Percentiles rank a stretch among this genome's conserved stretches.
phyloP scores from a whole-genome alignment of 2,888 invertebrate genomes.

The Epiblema foenella region DNA sequence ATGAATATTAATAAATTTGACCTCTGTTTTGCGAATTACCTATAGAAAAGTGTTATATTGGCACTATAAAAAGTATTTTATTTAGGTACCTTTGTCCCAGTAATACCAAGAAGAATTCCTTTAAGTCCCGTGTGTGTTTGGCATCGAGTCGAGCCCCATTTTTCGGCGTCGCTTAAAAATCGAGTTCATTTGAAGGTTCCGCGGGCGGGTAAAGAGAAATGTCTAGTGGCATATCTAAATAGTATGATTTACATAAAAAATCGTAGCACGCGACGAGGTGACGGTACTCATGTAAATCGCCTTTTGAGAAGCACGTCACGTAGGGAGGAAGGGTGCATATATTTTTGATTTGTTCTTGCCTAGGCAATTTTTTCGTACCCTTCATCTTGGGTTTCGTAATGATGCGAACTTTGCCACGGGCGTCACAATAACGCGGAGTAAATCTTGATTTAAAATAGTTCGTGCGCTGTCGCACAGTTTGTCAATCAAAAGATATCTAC shows the following conservation, averaged over 20 bases:
- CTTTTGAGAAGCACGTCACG: slow-evolving; percentile 77
- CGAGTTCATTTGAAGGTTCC: slow-evolving; percentile 62
- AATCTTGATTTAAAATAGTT: slow-evolving; percentile 43
- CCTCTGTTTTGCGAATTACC: background rate
- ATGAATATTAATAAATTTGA: too few relatives aligned
- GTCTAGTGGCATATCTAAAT: slow-evolving; percentile 79
- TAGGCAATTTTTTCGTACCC: slow-evolving; percentile 75
- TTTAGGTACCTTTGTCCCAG: slow-evolving; percentile 1
- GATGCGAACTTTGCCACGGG: slow-evolving; percentile 42
- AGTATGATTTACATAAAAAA: slow-evolving; percentile 84
- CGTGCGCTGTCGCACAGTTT: slow-evolving; percentile 31
- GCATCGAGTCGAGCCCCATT: slow-evolving; percentile 38
- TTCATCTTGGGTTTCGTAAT: slow-evolving; percentile 59
- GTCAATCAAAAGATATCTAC: slow-evolving; percentile 47
- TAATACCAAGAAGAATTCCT: slow-evolving; percentile 1
- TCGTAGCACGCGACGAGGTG: slow-evolving; percentile 78
- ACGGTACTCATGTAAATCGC: slow-evolving; percentile 76
- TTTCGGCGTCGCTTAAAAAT: slow-evolving; percentile 61
- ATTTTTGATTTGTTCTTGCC: slow-evolving; percentile 83
- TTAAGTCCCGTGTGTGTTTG: slow-evolving; percentile 10
- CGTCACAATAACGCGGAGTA: slow-evolving; percentile 11
- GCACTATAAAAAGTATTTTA: background rate
- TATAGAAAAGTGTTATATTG: background rate
- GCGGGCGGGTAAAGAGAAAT: slow-evolving; percentile 64
- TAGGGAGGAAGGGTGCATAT: slow-evolving; percentile 82